Percentiles rank a stretch among this genome's conserved stretches.
phyloP scores from a whole-genome alignment of 2,888 invertebrate species.

The Ochropacha duplaris region DNA sequence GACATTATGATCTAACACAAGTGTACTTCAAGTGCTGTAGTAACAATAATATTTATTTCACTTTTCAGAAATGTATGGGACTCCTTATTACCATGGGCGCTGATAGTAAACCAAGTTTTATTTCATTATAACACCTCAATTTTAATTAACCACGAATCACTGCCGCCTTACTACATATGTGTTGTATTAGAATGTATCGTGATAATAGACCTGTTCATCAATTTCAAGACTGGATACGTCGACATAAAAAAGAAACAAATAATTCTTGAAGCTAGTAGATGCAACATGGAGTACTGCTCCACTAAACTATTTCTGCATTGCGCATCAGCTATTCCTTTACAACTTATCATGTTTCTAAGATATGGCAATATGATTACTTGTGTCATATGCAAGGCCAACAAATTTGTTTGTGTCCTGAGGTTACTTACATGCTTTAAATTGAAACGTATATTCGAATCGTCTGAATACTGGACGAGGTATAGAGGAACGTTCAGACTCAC shows the following conservation, averaged over 20 bases:
- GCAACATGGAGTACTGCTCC: conserved; percentile 31
- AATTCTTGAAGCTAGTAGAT: conserved; percentile 22
- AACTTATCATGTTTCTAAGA: conserved; percentile 33
- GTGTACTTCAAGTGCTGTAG: no score
- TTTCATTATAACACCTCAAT: conserved; percentile 32
- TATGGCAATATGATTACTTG: conserved; percentile 29
- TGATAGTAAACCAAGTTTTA: conserved; percentile 21
- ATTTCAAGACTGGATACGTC: conserved; percentile 32
- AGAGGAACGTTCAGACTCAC: conserved; percentile 13
- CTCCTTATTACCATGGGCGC: conserved; percentile 19
- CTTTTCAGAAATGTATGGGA: conserved; percentile 42
- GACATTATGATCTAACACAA: no score
- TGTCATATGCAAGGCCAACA: conserved; percentile 28
- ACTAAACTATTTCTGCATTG: conserved; percentile 38
- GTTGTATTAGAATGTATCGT: conserved; percentile 25
- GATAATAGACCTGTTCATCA: conserved; percentile 32
- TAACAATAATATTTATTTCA: no score
- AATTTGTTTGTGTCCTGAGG: conserved; percentile 25
- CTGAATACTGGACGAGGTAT: conserved; percentile 23
- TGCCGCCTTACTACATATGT: conserved; percentile 19
- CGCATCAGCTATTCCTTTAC: conserved; percentile 35
- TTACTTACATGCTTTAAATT: conserved; percentile 22
- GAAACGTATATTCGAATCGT: conserved; percentile 26
- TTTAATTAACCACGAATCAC: conserved; percentile 13
- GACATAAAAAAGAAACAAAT: conserved; percentile 23